These are phyloP conservation scores for Lasioglossum leucozonium DNA, from an alignment of 2,888 invertebrate species.

Conservation along the genomic window DNA sequence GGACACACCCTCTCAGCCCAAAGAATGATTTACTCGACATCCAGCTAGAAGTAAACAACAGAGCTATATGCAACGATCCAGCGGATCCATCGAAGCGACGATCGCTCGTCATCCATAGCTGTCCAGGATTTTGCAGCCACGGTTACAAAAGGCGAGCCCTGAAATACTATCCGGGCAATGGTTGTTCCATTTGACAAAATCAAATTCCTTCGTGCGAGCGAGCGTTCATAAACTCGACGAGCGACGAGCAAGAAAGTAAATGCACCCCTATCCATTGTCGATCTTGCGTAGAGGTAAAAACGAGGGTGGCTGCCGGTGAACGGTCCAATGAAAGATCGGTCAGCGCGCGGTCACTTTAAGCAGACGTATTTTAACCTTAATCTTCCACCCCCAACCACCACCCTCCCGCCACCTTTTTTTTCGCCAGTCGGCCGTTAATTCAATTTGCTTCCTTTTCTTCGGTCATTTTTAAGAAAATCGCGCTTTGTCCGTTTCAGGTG, in stretches of 20 bases:
- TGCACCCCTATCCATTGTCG: conserved; percentile 15
- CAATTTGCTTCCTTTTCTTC: conserved; percentile 75
- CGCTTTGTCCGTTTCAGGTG: conserved; percentile 30
- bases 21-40: background rate
- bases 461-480: conserved; percentile 56
- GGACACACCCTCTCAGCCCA: background rate
- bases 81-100: conserved; percentile 18
- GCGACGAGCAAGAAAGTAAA: conserved; percentile 26
- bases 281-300: conserved; percentile 39
- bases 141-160: conserved; percentile 18
- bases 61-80: conserved; percentile 2
- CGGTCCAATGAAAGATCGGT: conserved; percentile 18
- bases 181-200: conserved; percentile 13
- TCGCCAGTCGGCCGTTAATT: conserved; percentile 73
- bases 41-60: background rate
- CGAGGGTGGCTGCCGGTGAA: background rate
- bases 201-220: conserved; percentile 35
- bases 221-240: conserved; percentile 10
- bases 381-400: no score
- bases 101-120: conserved; percentile 21
- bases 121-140: conserved; percentile 23
- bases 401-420: no score
- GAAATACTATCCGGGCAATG: conserved; percentile 16
- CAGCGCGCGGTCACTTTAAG: conserved; percentile 41
- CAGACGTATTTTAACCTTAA: conserved; percentile 69